Evolutionary conservation across 1,140 invertebrate genomes (phyloP), one percentile per base, ranked within the genome.

Genomic region (Saccostrea echinata): DNA sequence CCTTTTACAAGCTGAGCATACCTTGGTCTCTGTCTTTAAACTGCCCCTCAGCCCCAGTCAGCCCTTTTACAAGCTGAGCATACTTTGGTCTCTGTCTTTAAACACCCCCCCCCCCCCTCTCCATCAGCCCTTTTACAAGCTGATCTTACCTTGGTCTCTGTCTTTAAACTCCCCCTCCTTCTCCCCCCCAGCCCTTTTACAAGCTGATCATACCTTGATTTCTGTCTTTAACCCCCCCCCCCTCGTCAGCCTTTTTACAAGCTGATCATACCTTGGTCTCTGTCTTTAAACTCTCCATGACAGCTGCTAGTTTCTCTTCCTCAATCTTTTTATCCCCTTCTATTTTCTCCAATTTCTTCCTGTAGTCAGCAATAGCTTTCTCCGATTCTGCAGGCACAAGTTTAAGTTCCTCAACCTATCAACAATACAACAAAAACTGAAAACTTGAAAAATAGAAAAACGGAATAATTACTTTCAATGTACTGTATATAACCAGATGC

Each of bases 331-430:
- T 96, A 84, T 96, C 94, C 35, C 94, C 95, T 87, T 96, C 95
- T 53, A 96, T 91, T 85, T 93, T 91, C 87, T 95, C 93, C 76
- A 94, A 86, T 80, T 94, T 94, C 51, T 95, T 95, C 52, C 96
- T 94, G 53, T 97, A 96, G 86, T 98, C 97, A 86, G 96, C 95
- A 81, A 98, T 98, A 87, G 97, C 96, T 86, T 96, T 96, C 64
- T 95, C 94, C 94, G 97, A 97, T 90, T 97, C 97, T 52, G 96
- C 96, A 0, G 97, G 97, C 16, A 97, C 93, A 91, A 95, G 93
- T 76, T 95, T 92, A 21, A 96, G 91, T 84, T 96, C 95, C 85
- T 94, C 95, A 52, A 96, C 91, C 94, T 82, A 57, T 21, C 57
- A 53, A 80, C 8, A n/a, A 18, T 24, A 27, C 0, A 2, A 43